phyloP scores from a whole-genome alignment of 1,140 invertebrate genomes.

The Drosophila orosa region DNA sequence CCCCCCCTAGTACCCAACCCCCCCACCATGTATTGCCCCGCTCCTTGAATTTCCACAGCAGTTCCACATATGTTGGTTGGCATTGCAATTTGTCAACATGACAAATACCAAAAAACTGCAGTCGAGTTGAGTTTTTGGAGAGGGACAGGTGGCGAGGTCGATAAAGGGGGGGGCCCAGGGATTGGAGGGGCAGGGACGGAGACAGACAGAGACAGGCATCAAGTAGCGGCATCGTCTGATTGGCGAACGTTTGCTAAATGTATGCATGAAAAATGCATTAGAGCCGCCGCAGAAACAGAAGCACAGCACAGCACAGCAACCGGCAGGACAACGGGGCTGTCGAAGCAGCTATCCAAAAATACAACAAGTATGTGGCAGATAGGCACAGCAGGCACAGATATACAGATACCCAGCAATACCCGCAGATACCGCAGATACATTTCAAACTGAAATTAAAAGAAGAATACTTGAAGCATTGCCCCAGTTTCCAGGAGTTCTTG shows the following conservation, averaged over 20 bases:
- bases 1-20: not conserved
- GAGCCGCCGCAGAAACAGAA: slow-evolving; percentile 48
- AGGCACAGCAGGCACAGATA: no score
- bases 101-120: slow-evolving; percentile 60
- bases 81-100: slow-evolving; percentile 74
- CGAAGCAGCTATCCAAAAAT: slow-evolving; percentile 19
- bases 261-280: slow-evolving; percentile 80
- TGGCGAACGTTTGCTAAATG: slow-evolving; percentile 74
- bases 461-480: not conserved
- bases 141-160: slow-evolving; percentile 18
- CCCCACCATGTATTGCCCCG: not conserved
- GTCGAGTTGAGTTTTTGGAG: slow-evolving; percentile 36
- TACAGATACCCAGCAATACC: not conserved
- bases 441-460: not conserved
- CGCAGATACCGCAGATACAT: not conserved
- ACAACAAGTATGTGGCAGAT: slow-evolving; percentile 12
- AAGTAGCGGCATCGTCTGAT: slow-evolving; percentile 67
- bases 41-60: slow-evolving; percentile 21
- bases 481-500: not conserved
- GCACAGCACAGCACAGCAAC: slow-evolving; percentile 1
- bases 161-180: not conserved
- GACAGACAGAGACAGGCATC: slow-evolving; percentile 26
- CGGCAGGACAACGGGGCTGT: slow-evolving; percentile 6
- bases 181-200: not conserved
- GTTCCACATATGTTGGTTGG: slow-evolving; percentile 38